Base-by-base conservation (phyloP, 2,113 vertebrate genomes). In the Daboia siamensis region DNA sequence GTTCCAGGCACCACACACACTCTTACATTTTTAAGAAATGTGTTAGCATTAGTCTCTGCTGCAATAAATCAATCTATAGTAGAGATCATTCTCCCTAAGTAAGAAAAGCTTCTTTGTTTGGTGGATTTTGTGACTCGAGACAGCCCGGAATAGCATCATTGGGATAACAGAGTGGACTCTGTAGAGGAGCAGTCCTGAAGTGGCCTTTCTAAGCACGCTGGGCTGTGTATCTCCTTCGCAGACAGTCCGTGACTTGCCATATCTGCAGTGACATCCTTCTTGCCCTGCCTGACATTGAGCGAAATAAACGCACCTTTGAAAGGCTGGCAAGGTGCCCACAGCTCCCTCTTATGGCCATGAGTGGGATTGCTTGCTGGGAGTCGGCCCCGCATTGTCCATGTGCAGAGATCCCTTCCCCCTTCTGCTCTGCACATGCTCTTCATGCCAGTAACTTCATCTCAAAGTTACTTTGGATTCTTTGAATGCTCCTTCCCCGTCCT, bases 171-270 rank as follows among this genome's bases (percentile, higher is more conserved):
- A 12, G 5, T n/a, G 11, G 4, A 7, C 10, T 3, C 1, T 61
- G 48, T 46, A 33, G 55, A 11, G 6, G 3, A 59, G 55, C 46
- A 52, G 13, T 21, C 88, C 48, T 5, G 21, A 64, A n/a, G 15
- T 52, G 69, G 11, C 4, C 74, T 92, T 26, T 21, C 48, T 44
- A 52, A 64, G 74, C 24, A 21, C 26, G 21, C 46, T n/a, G 69
- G 46, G n/a, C n/a, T 4, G 0, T 13, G 56, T n/a, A 4, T n/a
- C 23, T 29, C 4, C 17, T 13, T 1, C 2, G 0, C 52, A 15
- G 52, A 39, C 39, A 85, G 12, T 12, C 39, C 0, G 4, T 8
- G 46, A 33, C 56, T 51, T 17, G 69, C 46, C 57, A 54, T 54
- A 54, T n/a, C 84, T 90, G 84, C 57, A 90, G 15, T 61, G 92